Evolutionary conservation across 2,888 invertebrate genomes (phyloP), one percentile per base, ranked within the genome.

Genomic region (Pimpla rufipes): DNA sequence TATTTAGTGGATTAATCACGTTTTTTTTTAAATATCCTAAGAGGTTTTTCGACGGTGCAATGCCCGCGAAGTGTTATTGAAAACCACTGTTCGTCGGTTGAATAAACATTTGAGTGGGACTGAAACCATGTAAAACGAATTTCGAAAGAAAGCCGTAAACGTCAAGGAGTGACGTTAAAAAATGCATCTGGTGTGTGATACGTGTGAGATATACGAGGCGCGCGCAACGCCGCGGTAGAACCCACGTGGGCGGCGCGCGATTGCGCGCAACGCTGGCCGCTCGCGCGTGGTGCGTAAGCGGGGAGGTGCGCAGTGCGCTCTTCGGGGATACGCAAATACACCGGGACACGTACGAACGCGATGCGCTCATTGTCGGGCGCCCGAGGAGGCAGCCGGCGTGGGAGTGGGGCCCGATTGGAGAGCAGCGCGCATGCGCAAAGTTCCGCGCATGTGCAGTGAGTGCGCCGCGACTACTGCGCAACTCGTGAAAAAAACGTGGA

Each of bases 211-310:
- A 55, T 42, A 42, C 23, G 23, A 37, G 18, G 35, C 35, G 67
- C 23, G 21, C n/a, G 66, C 45, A 40, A 55, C 66, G 66, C 11
- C 16, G 52, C 13, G 42, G 29, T 35, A 37, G 4, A 11, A 45
- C 23, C 47, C 75, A 76, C 75, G 87, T 87, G 86, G 85, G 87
- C 86, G 86, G 85, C 82, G 83, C 85, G 85, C 85, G 87, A 83
- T 87, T 83, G 83, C 83, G 88, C 82, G 84, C 85, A 57, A 55
- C 42, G 16, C 50, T 86, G 45, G 85, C 83, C 79, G 70, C 74
- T 13, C 18, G 82, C 73, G 81, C 85, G 86, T 78, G 84, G 87
- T 85, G 87, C 86, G 86, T 81, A 81, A 83, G 70, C 84, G 85
- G 77, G 82, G 86, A 83, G 42, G 68, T 50, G 35, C 55, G 35